Conservation (phyloP, 1,140 invertebrate genomes). For the Wasmannia auropunctata region DNA sequence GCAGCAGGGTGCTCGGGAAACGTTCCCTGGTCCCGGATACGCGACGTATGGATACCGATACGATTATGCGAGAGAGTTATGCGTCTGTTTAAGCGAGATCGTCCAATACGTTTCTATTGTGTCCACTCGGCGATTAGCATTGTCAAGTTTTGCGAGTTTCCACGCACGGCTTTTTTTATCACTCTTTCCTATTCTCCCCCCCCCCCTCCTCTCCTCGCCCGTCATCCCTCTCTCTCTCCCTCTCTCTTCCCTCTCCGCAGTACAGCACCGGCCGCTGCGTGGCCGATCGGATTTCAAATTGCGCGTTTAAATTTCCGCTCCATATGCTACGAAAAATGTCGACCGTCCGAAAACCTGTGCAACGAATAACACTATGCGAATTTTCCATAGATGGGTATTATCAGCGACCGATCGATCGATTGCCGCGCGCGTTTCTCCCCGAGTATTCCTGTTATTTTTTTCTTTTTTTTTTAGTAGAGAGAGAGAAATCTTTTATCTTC, state of each 20-base stretch:
- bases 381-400: conserved; percentile 35
- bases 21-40: conserved; percentile 1
- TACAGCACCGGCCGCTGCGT: conserved; percentile 1
- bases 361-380: conserved; percentile 34
- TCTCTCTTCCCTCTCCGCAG: not conserved
- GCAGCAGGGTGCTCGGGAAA: not conserved
- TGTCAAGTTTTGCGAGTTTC: conserved; percentile 26
- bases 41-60: not conserved
- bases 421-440: not conserved
- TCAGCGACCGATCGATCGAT: conserved; percentile 35
- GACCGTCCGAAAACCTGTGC: conserved; percentile 33
- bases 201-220: not conserved
- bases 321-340: conserved; percentile 48
- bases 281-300: conserved; percentile 51
- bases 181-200: not conserved
- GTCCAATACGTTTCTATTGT: conserved; percentile 1
- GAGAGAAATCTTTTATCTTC: not conserved
- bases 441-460: not conserved
- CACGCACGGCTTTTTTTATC: not conserved
- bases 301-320: conserved; percentile 53
- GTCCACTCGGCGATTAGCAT: conserved; percentile 3
- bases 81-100: not conserved
- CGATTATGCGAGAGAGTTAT: conserved; percentile 38
- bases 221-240: not conserved
- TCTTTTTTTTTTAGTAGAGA: too few species aligned